Conservation (phyloP, 1,140 invertebrate species). For the Ganaspis sp. region DNA sequence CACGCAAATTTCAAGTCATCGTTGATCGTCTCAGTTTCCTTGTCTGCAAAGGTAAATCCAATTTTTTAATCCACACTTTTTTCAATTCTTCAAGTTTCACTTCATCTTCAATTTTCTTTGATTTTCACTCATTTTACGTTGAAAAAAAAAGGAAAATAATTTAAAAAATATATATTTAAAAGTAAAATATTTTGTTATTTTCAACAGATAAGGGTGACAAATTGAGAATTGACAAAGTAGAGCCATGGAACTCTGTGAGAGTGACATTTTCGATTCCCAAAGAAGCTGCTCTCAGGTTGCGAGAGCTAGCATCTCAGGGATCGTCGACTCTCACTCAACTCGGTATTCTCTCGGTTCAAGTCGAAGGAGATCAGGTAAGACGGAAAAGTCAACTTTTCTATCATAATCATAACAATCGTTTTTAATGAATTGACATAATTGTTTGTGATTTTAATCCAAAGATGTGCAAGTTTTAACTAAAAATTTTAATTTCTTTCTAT, state of each 20-base stretch:
- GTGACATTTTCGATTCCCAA: slow-evolving; percentile 97
- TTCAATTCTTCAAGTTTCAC: background rate
- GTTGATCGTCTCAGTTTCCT: slow-evolving; percentile 82
- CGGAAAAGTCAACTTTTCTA: background rate
- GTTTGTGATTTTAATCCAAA: no score
- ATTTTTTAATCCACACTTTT: background rate
- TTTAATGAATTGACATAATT: no score
- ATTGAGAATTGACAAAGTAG: slow-evolving; percentile 87
- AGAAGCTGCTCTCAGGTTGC: slow-evolving; percentile 92
- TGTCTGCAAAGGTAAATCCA: slow-evolving; percentile 80
- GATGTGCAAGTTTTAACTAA: no score
- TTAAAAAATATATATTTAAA: no score
- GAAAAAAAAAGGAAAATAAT: slow-evolving; percentile 16
- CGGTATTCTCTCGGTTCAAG: slow-evolving; percentile 95
- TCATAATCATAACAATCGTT: no score
- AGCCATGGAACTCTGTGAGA: slow-evolving; percentile 98
- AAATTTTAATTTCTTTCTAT: no score
- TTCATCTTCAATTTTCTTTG: no score
- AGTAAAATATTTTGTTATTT: background rate
- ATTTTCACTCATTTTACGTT: background rate
- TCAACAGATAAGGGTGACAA: slow-evolving; percentile 76
- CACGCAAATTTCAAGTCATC: slow-evolving; percentile 81
- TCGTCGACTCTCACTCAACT: slow-evolving; percentile 90
- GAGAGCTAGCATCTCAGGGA: slow-evolving; percentile 92
- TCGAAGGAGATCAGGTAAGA: slow-evolving; percentile 93